phyloP scores from a whole-genome alignment of 2,888 invertebrate genomes.

The Eupeodes latifasciatus region DNA sequence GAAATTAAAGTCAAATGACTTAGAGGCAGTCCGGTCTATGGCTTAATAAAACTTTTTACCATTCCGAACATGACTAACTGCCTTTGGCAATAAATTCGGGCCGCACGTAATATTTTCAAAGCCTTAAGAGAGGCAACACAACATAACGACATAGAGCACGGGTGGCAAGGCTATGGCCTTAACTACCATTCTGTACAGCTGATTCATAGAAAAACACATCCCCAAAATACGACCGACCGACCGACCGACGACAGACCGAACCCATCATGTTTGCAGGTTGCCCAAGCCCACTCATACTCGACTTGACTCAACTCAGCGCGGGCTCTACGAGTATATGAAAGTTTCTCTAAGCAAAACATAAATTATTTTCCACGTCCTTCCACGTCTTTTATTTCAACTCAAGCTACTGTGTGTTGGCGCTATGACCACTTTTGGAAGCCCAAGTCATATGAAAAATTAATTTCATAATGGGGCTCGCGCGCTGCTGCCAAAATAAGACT shows the following conservation, averaged over 20 bases:
- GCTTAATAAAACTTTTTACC: slow-evolving; percentile 63
- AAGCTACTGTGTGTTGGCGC: not conserved
- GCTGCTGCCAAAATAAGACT: slow-evolving; percentile 64
- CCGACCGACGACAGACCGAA: not conserved
- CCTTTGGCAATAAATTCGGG: slow-evolving; percentile 63
- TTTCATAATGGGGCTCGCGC: slow-evolving; percentile 61
- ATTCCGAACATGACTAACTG: slow-evolving; percentile 70
- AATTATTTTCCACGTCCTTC: slow-evolving; percentile 58
- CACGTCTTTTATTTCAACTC: not conserved
- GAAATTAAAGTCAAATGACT: slow-evolving; percentile 67
- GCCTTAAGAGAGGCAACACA: slow-evolving; percentile 2
- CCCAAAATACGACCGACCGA: slow-evolving; percentile 12
- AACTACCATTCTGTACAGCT: not conserved
- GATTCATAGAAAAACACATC: slow-evolving; percentile 25
- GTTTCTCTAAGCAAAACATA: slow-evolving; percentile 46
- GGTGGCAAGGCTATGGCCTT: not conserved
- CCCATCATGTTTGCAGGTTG: not conserved
- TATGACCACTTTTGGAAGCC: slow-evolving; percentile 34
- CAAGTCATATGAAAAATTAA: slow-evolving; percentile 70
- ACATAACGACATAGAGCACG: not conserved
- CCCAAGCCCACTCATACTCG: not conserved
- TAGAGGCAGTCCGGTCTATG: slow-evolving; percentile 34
- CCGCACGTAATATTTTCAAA: slow-evolving; percentile 66
- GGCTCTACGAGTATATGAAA: not conserved
- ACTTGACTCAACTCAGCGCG: not conserved